Evolutionary conservation across 2,113 vertebrate genomes (phyloP).

Genomic region (Ammodytes dubius): DNA sequence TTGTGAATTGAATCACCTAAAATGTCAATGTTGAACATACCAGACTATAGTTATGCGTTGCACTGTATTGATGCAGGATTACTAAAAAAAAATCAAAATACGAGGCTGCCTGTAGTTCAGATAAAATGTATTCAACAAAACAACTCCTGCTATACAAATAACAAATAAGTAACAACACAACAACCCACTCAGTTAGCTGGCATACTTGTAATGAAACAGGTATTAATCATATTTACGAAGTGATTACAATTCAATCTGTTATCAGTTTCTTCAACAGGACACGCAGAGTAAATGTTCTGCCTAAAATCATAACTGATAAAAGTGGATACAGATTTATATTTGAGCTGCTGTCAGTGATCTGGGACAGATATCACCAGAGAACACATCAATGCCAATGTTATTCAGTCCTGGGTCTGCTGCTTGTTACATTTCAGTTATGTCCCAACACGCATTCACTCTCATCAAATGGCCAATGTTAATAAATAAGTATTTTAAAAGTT

Average conservation of each 20-base stretch:
- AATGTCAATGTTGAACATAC: not conserved
- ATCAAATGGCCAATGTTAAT: not conserved
- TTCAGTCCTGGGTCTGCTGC: not conserved
- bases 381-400: not conserved
- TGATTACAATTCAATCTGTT: not conserved
- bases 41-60: not conserved
- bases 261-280: not conserved
- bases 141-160: not conserved
- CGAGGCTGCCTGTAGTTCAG: not conserved
- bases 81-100: conserved; percentile 5
- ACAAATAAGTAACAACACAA: not conserved
- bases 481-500: not conserved
- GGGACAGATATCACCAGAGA: not conserved
- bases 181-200: not conserved
- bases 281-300: not conserved
- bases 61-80: not conserved
- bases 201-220: not conserved
- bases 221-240: not conserved
- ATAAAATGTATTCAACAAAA: not conserved
- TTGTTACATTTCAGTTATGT: conserved; percentile 1
- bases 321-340: not conserved
- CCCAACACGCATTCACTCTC: not conserved
- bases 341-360: not conserved
- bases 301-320: not conserved
- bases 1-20: not conserved